These are phyloP conservation scores for Phycodurus eques DNA, from an alignment of 2,113 vertebrate genomes.

Conservation along the genomic window DNA sequence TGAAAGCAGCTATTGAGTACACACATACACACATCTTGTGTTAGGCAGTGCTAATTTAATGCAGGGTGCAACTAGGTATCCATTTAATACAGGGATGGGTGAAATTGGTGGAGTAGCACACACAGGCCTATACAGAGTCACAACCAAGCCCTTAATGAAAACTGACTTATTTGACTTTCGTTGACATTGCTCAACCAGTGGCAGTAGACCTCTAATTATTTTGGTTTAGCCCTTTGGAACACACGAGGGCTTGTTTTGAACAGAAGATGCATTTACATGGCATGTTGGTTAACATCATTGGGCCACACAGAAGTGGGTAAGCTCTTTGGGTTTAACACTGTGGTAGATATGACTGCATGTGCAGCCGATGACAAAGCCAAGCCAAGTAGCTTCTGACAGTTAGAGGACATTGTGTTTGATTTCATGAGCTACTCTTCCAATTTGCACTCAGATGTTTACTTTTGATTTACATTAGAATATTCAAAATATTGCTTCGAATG, in stretches of 20 bases:
- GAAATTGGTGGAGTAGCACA: constrained; percentile 7
- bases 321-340: neutral
- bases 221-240: neutral
- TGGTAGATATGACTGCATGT: neutral
- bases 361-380: neutral
- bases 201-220: neutral
- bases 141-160: constrained; percentile 1
- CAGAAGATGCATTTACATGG: neutral
- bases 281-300: neutral
- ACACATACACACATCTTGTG: neutral
- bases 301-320: too few species aligned
- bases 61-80: neutral
- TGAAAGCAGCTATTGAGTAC: neutral
- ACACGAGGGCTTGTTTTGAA: constrained; percentile 3
- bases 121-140: neutral
- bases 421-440: too few species aligned
- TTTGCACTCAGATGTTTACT: neutral
- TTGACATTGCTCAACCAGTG: constrained; percentile 9
- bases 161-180: neutral
- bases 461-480: neutral
- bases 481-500: neutral
- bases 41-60: neutral
- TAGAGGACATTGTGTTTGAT: too few species aligned
- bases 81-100: neutral
- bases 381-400: neutral